phyloP scores from a whole-genome alignment of 2,888 invertebrate genomes.

The Drosophila greeni region DNA sequence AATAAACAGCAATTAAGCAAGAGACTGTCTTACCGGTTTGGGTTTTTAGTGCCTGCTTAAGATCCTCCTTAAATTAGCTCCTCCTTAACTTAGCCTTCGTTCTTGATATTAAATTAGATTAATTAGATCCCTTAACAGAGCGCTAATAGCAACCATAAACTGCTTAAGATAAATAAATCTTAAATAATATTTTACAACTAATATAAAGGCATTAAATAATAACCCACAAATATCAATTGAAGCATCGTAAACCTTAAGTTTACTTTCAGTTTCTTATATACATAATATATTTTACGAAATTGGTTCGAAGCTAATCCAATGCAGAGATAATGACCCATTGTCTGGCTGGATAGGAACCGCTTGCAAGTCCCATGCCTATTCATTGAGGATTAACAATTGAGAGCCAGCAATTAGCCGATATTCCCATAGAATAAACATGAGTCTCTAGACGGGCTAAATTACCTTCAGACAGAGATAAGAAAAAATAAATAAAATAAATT shows the following conservation, averaged over 20 bases:
- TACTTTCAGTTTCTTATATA: not conserved
- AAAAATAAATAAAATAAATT: not conserved
- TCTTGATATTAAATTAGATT: too few relatives aligned
- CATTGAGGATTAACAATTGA: slow-evolving; percentile 27
- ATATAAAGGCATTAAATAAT: too few relatives aligned
- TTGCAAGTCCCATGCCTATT: slow-evolving; percentile 21
- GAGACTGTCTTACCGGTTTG: too few relatives aligned
- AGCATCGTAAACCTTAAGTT: not conserved
- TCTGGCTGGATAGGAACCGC: slow-evolving; percentile 4
- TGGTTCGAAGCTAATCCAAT: slow-evolving; percentile 1
- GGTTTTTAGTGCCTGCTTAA: not conserved
- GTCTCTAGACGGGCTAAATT: slow-evolving; percentile 8
- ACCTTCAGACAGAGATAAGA: slow-evolving; percentile 11
- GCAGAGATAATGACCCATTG: slow-evolving; percentile 11
- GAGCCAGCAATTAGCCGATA: slow-evolving; percentile 12
- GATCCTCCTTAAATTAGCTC: too few relatives aligned
- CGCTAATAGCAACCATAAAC: not conserved
- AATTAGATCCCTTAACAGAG: too few relatives aligned
- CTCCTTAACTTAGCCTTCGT: too few relatives aligned
- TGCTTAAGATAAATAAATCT: not conserved
- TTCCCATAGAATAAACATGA: slow-evolving; percentile 29
- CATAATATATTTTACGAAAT: slow-evolving; percentile 10
- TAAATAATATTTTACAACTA: not conserved
- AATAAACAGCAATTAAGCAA: slow-evolving; percentile 6
- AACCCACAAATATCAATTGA: not conserved